These are phyloP conservation scores for Cheilosia scutellata DNA, from an alignment of 2,888 invertebrate genomes.

Conservation along the genomic window DNA sequence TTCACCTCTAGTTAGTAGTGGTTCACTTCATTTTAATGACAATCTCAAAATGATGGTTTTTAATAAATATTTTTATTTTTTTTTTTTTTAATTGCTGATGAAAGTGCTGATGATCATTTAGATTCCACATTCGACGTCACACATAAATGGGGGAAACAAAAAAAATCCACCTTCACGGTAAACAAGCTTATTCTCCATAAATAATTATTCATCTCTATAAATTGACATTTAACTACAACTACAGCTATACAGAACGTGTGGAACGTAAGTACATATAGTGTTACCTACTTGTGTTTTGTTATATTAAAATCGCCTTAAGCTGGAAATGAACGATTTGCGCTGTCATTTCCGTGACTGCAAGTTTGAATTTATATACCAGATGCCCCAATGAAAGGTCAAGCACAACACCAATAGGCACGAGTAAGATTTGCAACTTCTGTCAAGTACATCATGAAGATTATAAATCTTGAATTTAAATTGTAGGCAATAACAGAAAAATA, in stretches of 20 bases:
- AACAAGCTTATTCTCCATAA: too few species aligned
- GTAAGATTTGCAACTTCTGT: neutral
- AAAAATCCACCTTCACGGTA: too few species aligned
- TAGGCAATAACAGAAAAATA: constrained; percentile 13
- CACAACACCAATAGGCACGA: neutral
- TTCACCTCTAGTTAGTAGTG: neutral
- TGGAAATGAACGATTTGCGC: too few species aligned
- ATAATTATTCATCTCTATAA: too few species aligned
- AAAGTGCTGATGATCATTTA: constrained; percentile 19
- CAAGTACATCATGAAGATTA: neutral
- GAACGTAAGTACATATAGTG: too few species aligned
- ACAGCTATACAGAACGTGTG: too few species aligned
- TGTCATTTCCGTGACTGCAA: too few species aligned
- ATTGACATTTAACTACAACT: too few species aligned
- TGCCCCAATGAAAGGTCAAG: constrained; percentile 22
- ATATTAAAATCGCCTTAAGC: too few species aligned
- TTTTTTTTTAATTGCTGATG: constrained; percentile 1
- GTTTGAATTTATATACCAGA: neutral
- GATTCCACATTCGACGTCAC: neutral
- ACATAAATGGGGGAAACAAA: too few species aligned
- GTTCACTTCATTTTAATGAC: neutral
- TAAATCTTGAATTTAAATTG: neutral
- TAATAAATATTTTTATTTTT: neutral
- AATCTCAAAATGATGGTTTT: neutral
- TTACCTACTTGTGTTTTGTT: too few species aligned